Base-by-base conservation (phyloP, 2,113 vertebrate species). In the Aptenodytes forsteri region DNA sequence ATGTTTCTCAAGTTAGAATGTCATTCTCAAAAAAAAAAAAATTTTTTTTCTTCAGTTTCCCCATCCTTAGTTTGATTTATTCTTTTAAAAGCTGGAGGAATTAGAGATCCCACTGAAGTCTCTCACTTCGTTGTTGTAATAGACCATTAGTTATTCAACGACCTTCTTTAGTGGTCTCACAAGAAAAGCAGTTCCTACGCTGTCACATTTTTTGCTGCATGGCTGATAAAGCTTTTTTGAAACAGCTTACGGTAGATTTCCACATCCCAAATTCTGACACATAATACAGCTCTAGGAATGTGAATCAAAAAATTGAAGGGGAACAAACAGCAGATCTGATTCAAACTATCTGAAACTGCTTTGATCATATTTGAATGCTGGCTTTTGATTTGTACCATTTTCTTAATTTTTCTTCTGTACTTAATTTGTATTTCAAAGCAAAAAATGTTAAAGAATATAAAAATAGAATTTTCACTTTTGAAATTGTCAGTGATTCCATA, bases 111-210 rank as follows among this genome's bases (percentile, higher is more conserved):
- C 94, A 84, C 91, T 66, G 91, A 93, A 96, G 38, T 73, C 54
- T 93, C 92, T 83, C 83, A 59, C 83, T 94, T 83, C 64, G 50
- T 56, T 93, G 80, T 85, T 65, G 87, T 95, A 95, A 93, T 91
- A 95, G 95, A 81, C 94, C 94, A 94, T 97, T 97, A 97, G 92
- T 94, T 97, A 96, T 84, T 97, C 87, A 94, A 94, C 32, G 27
- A 73, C 93, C 84, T 96, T 93, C 58, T 94, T 97, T 88, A 96
- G 93, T 96, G 91, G 91, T 97, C 94, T 97, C 96, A 40, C 62
- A 96, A 97, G 97, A 92, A 88, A 91, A 95, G 70, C 84, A 90
- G 83, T 77, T 91, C 67, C 82, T 83, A 50, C 54, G 30, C 42
- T 83, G 91, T 95, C 66, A 85, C 4, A 3, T 62, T 70, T 93